Percentiles rank a stretch among this genome's conserved stretches.
Evolutionary conservation across 2,888 invertebrate species (phyloP).

Genomic region (Cryptocheilus praepositus): DNA sequence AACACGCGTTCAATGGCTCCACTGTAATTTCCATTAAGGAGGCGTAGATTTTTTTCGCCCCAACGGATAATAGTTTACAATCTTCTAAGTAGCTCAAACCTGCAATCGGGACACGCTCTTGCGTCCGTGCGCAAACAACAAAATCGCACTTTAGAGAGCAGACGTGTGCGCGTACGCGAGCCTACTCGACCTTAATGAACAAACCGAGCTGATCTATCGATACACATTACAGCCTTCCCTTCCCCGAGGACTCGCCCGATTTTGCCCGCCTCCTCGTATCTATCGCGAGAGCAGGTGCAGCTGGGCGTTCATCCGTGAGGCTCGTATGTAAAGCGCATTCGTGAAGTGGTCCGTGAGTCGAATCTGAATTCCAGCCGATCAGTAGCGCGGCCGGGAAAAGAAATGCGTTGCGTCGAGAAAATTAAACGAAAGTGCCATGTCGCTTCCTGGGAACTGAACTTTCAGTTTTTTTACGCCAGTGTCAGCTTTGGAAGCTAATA

Average conservation of each 20-base stretch:
- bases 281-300: constrained; percentile 4
- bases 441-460: too few species aligned
- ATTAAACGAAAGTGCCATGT: too few species aligned
- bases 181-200: constrained; percentile 8
- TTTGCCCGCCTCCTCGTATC: constrained; percentile 4
- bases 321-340: too few species aligned
- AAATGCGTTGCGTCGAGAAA: neutral
- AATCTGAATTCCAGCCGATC: neutral
- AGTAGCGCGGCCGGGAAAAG: neutral
- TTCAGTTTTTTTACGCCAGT: too few species aligned
- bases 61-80: neutral
- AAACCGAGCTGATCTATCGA: neutral
- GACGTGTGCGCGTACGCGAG: neutral
- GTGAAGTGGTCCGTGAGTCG: too few species aligned
- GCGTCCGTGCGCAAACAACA: too few species aligned
- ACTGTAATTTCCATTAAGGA: constrained; percentile 4
- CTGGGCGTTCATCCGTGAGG: neutral
- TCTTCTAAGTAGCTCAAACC: neutral
- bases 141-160: too few species aligned
- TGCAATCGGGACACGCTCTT: neutral
- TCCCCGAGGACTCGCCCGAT: neutral
- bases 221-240: too few species aligned
- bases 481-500: too few species aligned
- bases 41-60: neutral
- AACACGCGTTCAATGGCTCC: too few species aligned